A percentile compares a stretch with the other conserved stretches of the same genome.
These are phyloP conservation scores for Coluber constrictor DNA, from an alignment of 2,797 vertebrate genomes.

Conservation along the genomic window DNA sequence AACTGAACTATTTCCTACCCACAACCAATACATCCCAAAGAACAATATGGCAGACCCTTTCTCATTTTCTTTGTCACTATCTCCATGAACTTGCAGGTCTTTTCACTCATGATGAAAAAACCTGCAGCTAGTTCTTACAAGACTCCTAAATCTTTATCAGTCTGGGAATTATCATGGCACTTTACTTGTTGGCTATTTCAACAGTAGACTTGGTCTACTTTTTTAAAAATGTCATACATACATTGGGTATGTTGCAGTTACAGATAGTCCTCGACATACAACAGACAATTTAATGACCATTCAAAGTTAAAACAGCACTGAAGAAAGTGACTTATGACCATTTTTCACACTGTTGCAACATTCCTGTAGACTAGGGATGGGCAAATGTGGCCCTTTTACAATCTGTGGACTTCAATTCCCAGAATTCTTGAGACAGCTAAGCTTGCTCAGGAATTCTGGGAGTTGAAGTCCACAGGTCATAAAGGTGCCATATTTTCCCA, in stretches of 20 bases:
- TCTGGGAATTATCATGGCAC: not conserved
- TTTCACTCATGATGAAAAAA: not conserved
- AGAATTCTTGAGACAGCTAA: no score
- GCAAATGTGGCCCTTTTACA: no score
- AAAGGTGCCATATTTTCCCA: no score
- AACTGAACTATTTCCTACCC: not conserved
- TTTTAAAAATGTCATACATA: not conserved
- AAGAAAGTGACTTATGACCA: not conserved
- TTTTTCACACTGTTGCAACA: not conserved
- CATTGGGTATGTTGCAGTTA: not conserved
- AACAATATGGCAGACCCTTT: not conserved
- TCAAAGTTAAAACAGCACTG: not conserved
- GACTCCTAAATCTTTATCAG: not conserved
- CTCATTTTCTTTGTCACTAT: not conserved
- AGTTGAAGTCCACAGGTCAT: no score
- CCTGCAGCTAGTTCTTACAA: not conserved
- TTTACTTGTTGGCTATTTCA: not conserved
- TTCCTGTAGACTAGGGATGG: not conserved
- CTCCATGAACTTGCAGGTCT: not conserved
- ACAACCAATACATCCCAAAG: not conserved
- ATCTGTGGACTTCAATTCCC: no score
- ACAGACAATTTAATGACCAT: not conserved
- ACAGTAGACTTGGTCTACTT: not conserved
- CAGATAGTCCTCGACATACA: not conserved
- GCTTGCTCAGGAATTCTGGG: no score